Conservation (phyloP, 2,797 vertebrate genomes). For the Pitangus sulphuratus region DNA sequence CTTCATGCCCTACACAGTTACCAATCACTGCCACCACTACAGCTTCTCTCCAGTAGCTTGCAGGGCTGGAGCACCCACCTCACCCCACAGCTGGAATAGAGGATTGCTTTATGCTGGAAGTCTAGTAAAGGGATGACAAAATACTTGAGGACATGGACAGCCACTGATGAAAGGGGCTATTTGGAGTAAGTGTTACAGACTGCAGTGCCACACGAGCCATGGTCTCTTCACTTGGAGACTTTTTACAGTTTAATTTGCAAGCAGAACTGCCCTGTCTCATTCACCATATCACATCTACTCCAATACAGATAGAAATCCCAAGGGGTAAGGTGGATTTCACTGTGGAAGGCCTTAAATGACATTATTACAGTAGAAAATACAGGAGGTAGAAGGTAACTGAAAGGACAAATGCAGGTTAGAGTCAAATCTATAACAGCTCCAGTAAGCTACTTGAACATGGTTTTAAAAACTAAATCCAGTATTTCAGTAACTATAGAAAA, state of each 20-base stretch:
- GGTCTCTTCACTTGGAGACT: conserved; percentile 57
- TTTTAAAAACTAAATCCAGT: conserved; percentile 79
- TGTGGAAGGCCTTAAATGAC: conserved; percentile 86
- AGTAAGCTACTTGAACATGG: conserved; percentile 79
- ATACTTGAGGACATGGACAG: neutral
- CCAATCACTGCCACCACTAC: neutral
- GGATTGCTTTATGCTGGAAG: conserved; percentile 1
- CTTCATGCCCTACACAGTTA: neutral
- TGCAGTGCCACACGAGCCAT: neutral
- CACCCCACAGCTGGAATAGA: neutral
- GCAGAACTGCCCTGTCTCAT: conserved; percentile 70
- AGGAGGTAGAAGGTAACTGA: conserved; percentile 89
- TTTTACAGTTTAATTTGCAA: conserved; percentile 78
- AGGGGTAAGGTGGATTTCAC: conserved; percentile 79
- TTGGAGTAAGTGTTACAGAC: neutral
- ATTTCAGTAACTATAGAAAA: conserved; percentile 82
- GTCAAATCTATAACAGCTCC: conserved; percentile 76
- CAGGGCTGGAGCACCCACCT: neutral
- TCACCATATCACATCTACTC: conserved; percentile 72
- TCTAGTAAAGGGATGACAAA: neutral
- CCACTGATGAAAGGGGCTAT: neutral
- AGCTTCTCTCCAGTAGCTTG: neutral
- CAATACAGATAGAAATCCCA: conserved; percentile 80
- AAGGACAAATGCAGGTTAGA: conserved; percentile 79
- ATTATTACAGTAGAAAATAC: conserved; percentile 87